These are phyloP conservation scores for Labeo catla DNA, from an alignment of 2,113 vertebrate genomes.

Conservation along the genomic window DNA sequence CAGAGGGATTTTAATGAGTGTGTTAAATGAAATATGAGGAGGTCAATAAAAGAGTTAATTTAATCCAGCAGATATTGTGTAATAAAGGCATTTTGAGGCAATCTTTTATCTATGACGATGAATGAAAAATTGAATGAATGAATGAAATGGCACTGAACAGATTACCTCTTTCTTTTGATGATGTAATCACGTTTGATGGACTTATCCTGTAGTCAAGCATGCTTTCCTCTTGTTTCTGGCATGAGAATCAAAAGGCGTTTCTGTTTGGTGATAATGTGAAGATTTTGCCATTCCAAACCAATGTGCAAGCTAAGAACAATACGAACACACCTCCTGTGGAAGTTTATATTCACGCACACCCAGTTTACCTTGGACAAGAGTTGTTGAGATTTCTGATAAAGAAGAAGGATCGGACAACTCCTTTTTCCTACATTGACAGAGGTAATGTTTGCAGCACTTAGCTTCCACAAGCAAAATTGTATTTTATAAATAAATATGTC, in stretches of 20 bases:
- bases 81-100: neutral
- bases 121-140: neutral
- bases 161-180: neutral
- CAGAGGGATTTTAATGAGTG: constrained; percentile 80
- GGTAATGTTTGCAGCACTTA: neutral
- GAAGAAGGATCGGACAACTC: neutral
- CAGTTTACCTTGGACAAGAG: constrained; percentile 54
- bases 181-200: neutral
- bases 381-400: constrained; percentile 40
- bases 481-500: too few relatives aligned
- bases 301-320: constrained; percentile 13
- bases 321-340: constrained; percentile 42
- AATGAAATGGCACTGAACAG: neutral
- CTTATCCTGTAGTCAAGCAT: neutral
- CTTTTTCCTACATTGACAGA: constrained; percentile 40
- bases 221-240: constrained; percentile 8
- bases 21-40: constrained; percentile 83
- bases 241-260: constrained; percentile 27
- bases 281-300: constrained; percentile 18
- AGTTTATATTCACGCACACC: constrained; percentile 51
- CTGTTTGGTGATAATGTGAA: constrained; percentile 37
- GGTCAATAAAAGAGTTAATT: constrained; percentile 84
- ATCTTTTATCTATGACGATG: neutral
- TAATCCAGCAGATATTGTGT: constrained; percentile 83
- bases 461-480: neutral